A percentile compares a stretch with the other conserved stretches of the same genome.
Conservation (phyloP, 2,797 vertebrate genomes). For the Molossus molossus region DNA sequence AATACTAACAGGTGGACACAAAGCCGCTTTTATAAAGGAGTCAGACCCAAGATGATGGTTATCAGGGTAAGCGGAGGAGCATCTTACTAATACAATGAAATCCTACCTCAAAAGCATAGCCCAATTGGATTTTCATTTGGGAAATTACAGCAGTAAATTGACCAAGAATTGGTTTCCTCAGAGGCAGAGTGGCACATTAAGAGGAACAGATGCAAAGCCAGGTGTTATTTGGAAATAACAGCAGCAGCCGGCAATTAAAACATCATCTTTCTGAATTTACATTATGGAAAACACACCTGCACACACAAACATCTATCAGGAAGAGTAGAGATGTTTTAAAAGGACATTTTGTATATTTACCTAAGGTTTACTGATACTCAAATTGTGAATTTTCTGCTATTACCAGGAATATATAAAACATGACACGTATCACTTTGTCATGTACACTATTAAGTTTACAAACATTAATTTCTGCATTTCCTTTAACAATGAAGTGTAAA, state of each 20-base stretch:
- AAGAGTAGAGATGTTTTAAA: neutral
- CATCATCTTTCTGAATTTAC: neutral
- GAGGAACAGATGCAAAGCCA: constrained; percentile 47
- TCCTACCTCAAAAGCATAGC: neutral
- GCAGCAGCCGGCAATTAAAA: constrained; percentile 23
- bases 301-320: neutral
- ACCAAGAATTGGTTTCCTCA: neutral
- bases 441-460: neutral
- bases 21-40: neutral
- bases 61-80: neutral
- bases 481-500: neutral
- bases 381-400: neutral
- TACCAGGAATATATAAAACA: neutral
- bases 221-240: constrained; percentile 56
- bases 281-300: neutral
- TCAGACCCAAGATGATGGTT: neutral
- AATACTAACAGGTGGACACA: neutral
- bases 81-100: neutral
- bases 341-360: neutral
- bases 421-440: neutral
- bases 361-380: neutral
- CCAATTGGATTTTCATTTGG: neutral
- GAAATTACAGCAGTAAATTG: neutral
- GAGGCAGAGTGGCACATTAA: neutral
- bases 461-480: neutral